Percentiles rank a stretch among this genome's conserved stretches.
Conservation (phyloP, 2,888 invertebrate genomes). For the Eristalis intricaria region DNA sequence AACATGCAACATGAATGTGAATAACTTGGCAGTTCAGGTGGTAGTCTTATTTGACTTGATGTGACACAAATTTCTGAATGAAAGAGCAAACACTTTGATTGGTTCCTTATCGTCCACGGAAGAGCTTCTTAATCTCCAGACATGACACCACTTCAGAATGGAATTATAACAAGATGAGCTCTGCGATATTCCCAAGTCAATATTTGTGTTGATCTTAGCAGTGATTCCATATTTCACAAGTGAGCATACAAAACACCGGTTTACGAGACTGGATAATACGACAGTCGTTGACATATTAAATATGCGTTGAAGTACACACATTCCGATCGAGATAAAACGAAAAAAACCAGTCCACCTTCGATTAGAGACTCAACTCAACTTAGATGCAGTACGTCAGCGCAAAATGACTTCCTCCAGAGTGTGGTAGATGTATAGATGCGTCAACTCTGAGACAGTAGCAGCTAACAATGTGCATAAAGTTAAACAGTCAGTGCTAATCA, state of each 20-base stretch:
- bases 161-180: constrained; percentile 37
- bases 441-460: not conserved
- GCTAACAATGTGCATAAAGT: too few species aligned
- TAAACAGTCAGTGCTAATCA: too few species aligned
- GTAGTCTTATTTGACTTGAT: not conserved
- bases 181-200: constrained; percentile 36
- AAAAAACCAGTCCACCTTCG: not conserved
- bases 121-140: constrained; percentile 59
- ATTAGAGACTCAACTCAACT: not conserved
- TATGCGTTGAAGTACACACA: not conserved
- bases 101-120: constrained; percentile 34
- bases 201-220: constrained; percentile 45
- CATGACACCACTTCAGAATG: constrained; percentile 43
- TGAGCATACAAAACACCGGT: constrained; percentile 26
- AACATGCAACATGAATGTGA: not conserved
- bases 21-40: not conserved
- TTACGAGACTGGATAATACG: constrained; percentile 20
- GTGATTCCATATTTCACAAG: constrained; percentile 14
- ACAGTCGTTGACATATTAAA: not conserved
- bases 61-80: constrained; percentile 13
- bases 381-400: not conserved
- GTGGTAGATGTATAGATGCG: not conserved
- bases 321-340: not conserved
- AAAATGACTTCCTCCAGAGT: not conserved
- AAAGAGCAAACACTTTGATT: constrained; percentile 8